Evolutionary conservation across 1,140 invertebrate genomes (phyloP), one percentile per base, ranked within the genome.

Genomic region (Aradophagus sp.): DNA sequence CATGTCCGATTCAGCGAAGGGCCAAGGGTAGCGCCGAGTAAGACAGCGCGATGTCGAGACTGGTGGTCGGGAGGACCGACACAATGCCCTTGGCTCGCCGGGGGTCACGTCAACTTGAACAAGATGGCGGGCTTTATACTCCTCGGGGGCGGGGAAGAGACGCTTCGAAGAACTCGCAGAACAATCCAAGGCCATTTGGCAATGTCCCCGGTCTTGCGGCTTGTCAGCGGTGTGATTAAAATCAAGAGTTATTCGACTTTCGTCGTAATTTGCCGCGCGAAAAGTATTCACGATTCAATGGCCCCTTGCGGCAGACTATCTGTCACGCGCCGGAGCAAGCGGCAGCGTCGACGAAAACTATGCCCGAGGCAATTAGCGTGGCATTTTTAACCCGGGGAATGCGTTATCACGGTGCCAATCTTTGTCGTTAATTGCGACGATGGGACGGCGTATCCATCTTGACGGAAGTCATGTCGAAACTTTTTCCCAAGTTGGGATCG

Each of bases 11-110:
- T 73, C 75, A 71, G 74, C 66, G 62, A 17, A 62, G 45, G 62
- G 72, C 66, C 69, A 56, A 45, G 58, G 31, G 68, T 71, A 77
- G 76, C 74, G 69, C 66, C 68, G 71, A 73, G 76, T 74, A 36
- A 36, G 53, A 44, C 12, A 61, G 65, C 39, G 38, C 39, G 50
- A 47, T 56, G 69, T 61, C 59, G 63, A 72, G 41, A 65, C 50
- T 70, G 52, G 67, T 73, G 72, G 67, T 74, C 67, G 42, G 53
- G 72, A 77, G 70, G 48, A 65, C 67, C 70, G 69, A 70, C 77
- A 81, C 80, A 81, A 81, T 81, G 70, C 75, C 66, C 72, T 8
- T 23, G 59, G 52, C 69, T 63, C 56, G 74, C 77, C 78, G 78
- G 77, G 74, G 71, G 74, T 73, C 74, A 77, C 74, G 75, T 80